Percentiles rank a stretch among this genome's conserved stretches.
Evolutionary conservation across 2,113 vertebrate species (phyloP).

Genomic region (Alligator sinensis): DNA sequence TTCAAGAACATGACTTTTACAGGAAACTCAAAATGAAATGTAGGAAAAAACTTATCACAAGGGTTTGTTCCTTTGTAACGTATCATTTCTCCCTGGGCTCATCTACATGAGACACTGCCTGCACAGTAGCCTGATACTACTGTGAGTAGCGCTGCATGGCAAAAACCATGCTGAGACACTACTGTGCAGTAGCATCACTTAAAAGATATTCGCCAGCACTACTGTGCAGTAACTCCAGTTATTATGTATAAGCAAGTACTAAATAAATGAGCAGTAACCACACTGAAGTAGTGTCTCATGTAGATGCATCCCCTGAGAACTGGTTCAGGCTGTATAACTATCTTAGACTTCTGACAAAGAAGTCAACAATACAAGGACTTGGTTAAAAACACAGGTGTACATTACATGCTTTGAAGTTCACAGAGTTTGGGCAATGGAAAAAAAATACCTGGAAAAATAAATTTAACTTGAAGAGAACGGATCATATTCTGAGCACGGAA

Average conservation of each 20-base stretch:
- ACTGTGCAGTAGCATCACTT: too few species aligned
- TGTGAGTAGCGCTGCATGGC: too few species aligned
- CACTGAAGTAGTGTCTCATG: too few species aligned
- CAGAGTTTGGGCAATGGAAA: neutral
- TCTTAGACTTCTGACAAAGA: slow-evolving; percentile 36
- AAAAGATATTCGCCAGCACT: too few species aligned
- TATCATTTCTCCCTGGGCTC: neutral
- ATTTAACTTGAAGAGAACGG: neutral
- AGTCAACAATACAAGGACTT: slow-evolving; percentile 40
- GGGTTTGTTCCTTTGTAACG: neutral
- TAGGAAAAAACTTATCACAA: neutral
- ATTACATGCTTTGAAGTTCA: slow-evolving; percentile 41
- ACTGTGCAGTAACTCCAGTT: too few species aligned
- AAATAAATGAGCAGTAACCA: too few species aligned
- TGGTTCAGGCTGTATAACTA: neutral
- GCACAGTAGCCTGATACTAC: too few species aligned
- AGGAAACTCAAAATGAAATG: neutral
- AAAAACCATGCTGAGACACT: too few species aligned
- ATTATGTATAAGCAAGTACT: too few species aligned
- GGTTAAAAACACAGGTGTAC: slow-evolving; percentile 32
- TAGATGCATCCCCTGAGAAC: neutral
- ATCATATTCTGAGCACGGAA: neutral
- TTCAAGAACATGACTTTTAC: neutral
- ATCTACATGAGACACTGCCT: too few species aligned
- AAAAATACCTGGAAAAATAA: neutral